Evolutionary conservation across 2,888 invertebrate genomes (phyloP), one percentile per base, ranked within the genome.

Genomic region (Aphidoletes aphidimyza): DNA sequence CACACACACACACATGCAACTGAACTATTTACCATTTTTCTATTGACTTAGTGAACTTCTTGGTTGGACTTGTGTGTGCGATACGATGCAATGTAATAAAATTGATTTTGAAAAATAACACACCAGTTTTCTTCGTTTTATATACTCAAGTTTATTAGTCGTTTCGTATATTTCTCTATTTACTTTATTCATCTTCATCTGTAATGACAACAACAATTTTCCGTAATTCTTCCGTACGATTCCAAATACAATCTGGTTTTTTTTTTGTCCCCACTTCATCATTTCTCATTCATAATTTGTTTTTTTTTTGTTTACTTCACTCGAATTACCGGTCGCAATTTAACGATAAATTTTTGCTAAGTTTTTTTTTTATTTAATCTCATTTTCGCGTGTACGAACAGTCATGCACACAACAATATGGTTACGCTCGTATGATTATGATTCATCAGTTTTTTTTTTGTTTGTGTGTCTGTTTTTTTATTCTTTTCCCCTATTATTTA

Each of bases 201-300:
- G 3, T 69, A 69, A 69, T 69, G 69, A 69, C 69, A 69, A 69
- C 69, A 69, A 69, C 69, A 69, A 69, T 69, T 69, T 69, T 30
- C 22, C 14, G 30, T n/a, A n/a, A 30, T 14, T 30, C n/a, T 30
- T 69, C 30, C 69, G 30, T 30, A n/a, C 30, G 30, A 1, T 17
- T 34, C 6, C 6, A 14, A 14, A 30, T 69, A 69, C 69, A 69
- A 69, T 69, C 22, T 39, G 39, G 39, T 39, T 54, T 54, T 54
- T 54, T 22, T 54, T 30, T 30, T 14, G 17, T 17, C 5, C 30
- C n/a, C 54, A 17, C 26, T 22, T 26, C 22, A 26, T 8, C 22
- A n/a, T n/a, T 54, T 42, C 11, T 3, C 54, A 54, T 69, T 69
- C 30, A 69, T 14, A 54, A 8, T 54, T 54, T 30, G 6, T 42